phyloP scores from a whole-genome alignment of 2,888 invertebrate species.

The Tenthredo notha region DNA sequence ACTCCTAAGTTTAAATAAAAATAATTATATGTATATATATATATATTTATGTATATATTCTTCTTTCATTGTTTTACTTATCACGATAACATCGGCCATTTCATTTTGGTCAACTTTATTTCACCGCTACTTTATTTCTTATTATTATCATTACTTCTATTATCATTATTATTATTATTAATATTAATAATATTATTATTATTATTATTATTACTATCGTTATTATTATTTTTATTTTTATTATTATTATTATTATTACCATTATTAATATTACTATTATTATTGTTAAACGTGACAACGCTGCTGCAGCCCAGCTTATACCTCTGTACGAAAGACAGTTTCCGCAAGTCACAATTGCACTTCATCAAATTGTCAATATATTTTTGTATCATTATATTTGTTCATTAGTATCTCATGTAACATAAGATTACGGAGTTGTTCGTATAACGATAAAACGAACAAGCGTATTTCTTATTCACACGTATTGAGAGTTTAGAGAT shows the following conservation, averaged over 20 bases:
- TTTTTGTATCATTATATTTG: not conserved
- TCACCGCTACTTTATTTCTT: conserved; percentile 25
- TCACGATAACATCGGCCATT: conserved; percentile 56
- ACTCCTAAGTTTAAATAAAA: conserved; percentile 38
- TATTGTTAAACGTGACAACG: conserved; percentile 35
- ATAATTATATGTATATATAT: conserved; percentile 46
- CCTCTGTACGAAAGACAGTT: conserved; percentile 36
- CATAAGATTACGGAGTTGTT: not conserved
- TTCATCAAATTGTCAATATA: conserved; percentile 24
- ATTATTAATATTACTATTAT: not conserved
- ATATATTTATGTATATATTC: conserved; percentile 40
- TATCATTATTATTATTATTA: not conserved
- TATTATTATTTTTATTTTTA: not conserved
- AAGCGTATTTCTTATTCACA: not conserved
- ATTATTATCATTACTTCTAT: not conserved
- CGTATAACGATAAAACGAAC: not conserved
- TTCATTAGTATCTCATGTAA: not conserved
- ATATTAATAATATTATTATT: not conserved
- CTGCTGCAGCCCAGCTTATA: conserved; percentile 26
- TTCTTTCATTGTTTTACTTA: conserved; percentile 56
- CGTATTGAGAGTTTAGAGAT: not conserved
- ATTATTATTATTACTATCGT: conserved; percentile 7
- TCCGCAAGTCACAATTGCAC: conserved; percentile 50
- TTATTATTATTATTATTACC: not conserved
- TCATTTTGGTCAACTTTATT: conserved; percentile 42